These are phyloP conservation scores for Thripadectes ignobilis DNA, from an alignment of 2,797 vertebrate species.

Conservation along the genomic window DNA sequence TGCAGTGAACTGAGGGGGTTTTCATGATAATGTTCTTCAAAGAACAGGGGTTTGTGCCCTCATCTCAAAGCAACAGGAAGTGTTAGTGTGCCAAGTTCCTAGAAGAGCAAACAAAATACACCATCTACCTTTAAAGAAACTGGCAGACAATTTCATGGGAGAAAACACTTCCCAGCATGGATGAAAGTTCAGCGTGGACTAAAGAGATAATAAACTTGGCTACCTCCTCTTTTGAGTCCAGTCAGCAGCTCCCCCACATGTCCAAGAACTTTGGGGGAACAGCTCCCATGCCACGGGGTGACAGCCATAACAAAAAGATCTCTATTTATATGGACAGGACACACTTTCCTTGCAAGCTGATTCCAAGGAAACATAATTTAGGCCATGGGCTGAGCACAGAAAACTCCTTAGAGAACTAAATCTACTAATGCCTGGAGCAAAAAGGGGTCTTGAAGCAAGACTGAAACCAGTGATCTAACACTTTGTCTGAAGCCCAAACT, in stretches of 20 bases:
- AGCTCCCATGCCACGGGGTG: neutral
- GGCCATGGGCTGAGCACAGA: neutral
- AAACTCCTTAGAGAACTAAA: neutral
- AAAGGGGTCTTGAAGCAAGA: neutral
- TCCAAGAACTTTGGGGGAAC: neutral
- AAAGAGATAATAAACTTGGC: neutral
- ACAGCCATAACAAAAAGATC: neutral
- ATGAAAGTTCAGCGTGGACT: neutral
- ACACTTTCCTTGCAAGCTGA: neutral
- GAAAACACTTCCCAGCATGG: neutral
- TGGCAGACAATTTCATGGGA: neutral
- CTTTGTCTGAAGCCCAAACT: neutral
- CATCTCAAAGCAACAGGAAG: neutral
- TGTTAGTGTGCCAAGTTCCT: neutral
- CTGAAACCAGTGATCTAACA: neutral
- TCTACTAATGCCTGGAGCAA: neutral
- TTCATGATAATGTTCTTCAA: neutral
- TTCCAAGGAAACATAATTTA: neutral
- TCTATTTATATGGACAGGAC: neutral
- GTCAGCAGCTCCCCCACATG: neutral
- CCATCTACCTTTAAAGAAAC: neutral
- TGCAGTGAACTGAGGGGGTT: accelerated
- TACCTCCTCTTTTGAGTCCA: neutral
- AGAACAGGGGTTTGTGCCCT: neutral
- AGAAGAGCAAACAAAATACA: neutral